Conservation (phyloP, 2,888 invertebrate species). For the Nephrotoma guestfalica region DNA sequence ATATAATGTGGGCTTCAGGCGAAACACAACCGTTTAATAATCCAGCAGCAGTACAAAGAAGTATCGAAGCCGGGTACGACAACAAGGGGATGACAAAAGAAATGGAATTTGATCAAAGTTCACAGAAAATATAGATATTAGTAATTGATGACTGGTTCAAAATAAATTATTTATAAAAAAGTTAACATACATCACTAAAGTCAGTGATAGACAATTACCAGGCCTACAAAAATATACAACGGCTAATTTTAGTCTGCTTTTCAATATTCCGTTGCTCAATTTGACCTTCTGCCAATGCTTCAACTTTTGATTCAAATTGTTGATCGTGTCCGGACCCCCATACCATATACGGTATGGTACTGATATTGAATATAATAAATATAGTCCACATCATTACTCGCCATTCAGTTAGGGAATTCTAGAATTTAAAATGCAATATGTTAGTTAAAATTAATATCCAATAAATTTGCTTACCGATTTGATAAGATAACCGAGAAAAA, state of each 20-base stretch:
- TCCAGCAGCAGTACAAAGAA: background rate
- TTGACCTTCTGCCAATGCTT: background rate
- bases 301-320: background rate
- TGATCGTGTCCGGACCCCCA: background rate
- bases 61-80: background rate
- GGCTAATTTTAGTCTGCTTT: background rate
- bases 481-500: background rate
- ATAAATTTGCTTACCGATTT: background rate
- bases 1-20: conserved; percentile 54
- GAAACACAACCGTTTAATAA: conserved; percentile 38
- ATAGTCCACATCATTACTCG: background rate
- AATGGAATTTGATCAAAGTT: background rate
- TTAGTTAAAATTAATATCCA: background rate
- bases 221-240: background rate
- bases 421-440: background rate
- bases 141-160: background rate
- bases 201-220: background rate
- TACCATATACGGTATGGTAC: background rate
- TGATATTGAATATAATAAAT: background rate
- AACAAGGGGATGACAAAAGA: background rate
- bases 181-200: background rate
- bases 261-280: background rate
- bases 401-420: background rate
- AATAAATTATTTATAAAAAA: background rate
- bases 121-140: background rate